Evolutionary conservation across 2,888 invertebrate species (phyloP).

Genomic region (Macaria liturata): DNA sequence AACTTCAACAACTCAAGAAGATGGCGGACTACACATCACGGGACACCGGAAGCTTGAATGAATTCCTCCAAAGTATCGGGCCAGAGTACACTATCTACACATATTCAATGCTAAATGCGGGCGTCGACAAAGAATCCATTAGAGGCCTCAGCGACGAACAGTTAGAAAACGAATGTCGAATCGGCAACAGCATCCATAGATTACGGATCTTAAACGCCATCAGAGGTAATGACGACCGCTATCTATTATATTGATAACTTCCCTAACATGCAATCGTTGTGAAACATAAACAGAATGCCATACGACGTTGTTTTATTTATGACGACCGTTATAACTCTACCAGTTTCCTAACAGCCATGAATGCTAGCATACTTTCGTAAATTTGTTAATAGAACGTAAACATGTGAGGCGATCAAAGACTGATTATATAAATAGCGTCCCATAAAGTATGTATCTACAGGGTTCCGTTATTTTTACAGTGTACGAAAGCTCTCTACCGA

Average conservation of each 20-base stretch:
- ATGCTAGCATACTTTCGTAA: constrained; percentile 21
- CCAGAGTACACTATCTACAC: constrained; percentile 97
- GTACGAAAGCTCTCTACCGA: constrained; percentile 86
- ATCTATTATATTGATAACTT: constrained; percentile 13
- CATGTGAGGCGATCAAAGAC: constrained; percentile 30
- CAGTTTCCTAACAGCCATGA: constrained; percentile 23
- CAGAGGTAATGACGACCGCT: constrained; percentile 75
- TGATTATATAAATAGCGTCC: constrained; percentile 21
- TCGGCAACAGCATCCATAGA: constrained; percentile 97
- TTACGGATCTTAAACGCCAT: constrained; percentile 95
- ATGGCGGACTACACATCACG: constrained; percentile 98
- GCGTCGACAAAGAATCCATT: constrained; percentile 95
- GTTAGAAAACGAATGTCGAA: constrained; percentile 94
- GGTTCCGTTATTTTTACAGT: constrained; percentile 61
- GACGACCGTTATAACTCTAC: constrained; percentile 24
- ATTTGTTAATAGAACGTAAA: constrained; percentile 27
- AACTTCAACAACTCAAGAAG: constrained; percentile 95
- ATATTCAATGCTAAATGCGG: constrained; percentile 97
- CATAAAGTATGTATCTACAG: constrained; percentile 11
- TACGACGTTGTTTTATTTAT: constrained; percentile 28
- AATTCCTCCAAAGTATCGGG: constrained; percentile 92
- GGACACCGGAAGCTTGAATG: constrained; percentile 95
- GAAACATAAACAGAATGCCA: constrained; percentile 22
- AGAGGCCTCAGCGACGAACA: constrained; percentile 95
- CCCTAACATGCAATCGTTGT: constrained; percentile 15